Conservation (phyloP, 2,113 vertebrate genomes). For the Sturnus vulgaris region DNA sequence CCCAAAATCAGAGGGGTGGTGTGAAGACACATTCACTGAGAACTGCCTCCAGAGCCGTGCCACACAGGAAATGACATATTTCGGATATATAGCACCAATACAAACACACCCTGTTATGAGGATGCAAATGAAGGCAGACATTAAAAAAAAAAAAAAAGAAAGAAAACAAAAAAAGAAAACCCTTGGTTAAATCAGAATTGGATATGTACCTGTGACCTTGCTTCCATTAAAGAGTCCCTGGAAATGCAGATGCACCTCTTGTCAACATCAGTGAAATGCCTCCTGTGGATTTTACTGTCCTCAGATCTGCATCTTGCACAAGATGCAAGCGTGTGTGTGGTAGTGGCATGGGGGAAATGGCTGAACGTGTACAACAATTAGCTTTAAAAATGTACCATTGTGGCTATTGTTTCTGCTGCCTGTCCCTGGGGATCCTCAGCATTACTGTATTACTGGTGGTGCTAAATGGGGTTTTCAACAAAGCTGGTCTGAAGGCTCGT, state of each 20-base stretch:
- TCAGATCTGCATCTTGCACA: background rate
- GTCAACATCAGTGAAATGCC: background rate
- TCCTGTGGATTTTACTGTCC: background rate
- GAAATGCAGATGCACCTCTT: background rate
- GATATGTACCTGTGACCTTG: background rate
- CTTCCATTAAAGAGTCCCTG: background rate
- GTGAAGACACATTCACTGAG: background rate
- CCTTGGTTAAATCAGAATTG: background rate
- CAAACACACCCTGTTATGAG: background rate
- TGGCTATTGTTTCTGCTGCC: slow-evolving; percentile 21
- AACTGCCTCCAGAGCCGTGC: background rate
- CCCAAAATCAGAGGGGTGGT: background rate
- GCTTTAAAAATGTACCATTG: background rate
- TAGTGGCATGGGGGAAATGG: background rate
- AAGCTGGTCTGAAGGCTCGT: background rate
- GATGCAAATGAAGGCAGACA: background rate
- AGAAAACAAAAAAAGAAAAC: background rate
- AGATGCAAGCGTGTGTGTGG: background rate
- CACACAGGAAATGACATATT: background rate
- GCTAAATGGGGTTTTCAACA: slow-evolving; percentile 55
- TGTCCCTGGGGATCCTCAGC: background rate
- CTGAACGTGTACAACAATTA: background rate
- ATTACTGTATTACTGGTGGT: slow-evolving; percentile 15
- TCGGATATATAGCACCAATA: background rate
- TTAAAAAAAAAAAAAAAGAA: background rate